Base-by-base conservation (phyloP, 2,888 invertebrate genomes). In the Caenorhabditis sulstoni region DNA sequence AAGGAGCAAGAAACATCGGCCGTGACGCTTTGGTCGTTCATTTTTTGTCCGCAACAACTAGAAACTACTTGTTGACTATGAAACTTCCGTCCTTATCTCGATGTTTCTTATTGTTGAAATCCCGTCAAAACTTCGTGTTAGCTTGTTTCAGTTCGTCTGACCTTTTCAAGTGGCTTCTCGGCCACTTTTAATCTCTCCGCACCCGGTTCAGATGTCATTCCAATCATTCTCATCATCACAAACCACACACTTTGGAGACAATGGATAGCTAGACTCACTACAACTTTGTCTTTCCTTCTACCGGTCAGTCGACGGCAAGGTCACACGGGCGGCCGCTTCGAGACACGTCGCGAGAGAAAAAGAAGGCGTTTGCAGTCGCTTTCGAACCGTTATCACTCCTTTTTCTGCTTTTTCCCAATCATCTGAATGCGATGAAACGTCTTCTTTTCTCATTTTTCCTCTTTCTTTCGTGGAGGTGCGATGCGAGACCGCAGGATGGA, bases 301-400 rank as follows among this genome's bases (percentile, higher is more conserved):
- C 57, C 64, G 73, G 73, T 73, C 73, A 73, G 64, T 64, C 55
- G 41, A 14, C 22, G 16, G 68, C 70, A 73, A 73, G 73, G 73
- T 64, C 73, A 73, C 50, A 50, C 58, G 58, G 73, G 58, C n/a
- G n/a, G n/a, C n/a, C n/a, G n/a, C n/a, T n/a, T n/a, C 57, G n/a
- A n/a, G 11, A 37, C 44, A 23, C n/a, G n/a, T n/a, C n/a, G 22
- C 23, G 37, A 37, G 52, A 47, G 16, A 47, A 23, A 37, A 37
- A 45, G 66, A 61, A 39, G 53, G 29, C 41, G 50, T 16, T 18
- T 29, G 29, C 14, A 16, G 52, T 71, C 41, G 70, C 52, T 53
- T 55, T 47, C 47, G 29, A 4, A 11, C 11, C 41, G 41, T 41
- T 41, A 41, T 41, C 41, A 41, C 29, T 29, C 4, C n/a, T 29